Base-by-base conservation (phyloP, 2,888 invertebrate species). In the Drosophila picticornis region DNA sequence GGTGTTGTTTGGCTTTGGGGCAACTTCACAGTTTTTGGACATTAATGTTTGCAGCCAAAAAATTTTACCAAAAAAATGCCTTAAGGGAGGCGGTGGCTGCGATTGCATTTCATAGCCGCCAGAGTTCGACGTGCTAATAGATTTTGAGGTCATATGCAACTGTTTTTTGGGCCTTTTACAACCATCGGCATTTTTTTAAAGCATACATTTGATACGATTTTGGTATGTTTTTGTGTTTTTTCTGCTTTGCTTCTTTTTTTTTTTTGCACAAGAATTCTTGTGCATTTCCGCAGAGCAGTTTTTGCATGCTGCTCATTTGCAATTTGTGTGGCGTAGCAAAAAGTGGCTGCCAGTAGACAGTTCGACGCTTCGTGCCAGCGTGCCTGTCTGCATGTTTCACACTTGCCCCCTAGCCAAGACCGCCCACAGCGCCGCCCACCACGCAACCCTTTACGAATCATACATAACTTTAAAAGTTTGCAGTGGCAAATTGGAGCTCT, bases 81-180 rank as follows among this genome's bases (percentile, higher is more conserved):
- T 52, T 60, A 43, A 56, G 69, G 79, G 65, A 66, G 71, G 73
- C 69, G 63, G 71, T 75, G 71, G 53, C 67, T 73, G 29, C 63
- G 73, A 85, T 84, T 89, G 88, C 88, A 82, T 90, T 83, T 83
- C 84, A 84, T 87, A 88, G 90, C 86, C 88, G 79, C 88, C 77
- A 77, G 86, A 82, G 85, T 89, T 86, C 86, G 91, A 90, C 91
- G 83, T 90, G 89, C 91, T 91, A 89, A 91, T 90, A 91, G 91
- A 91, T 89, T 91, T 91, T 91, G 91, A 91, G 91, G 91, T 91
- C 91, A 90, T 75, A 78, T 84, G 86, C 88, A 88, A 85, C 77
- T 55, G 72, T 67, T 87, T 80, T 69, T 71, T 69, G 38, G 29
- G 36, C 48, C 55, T 56, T 75, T 59, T 70, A 57, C 40, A 57